These are phyloP conservation scores for Netelia virgata DNA, from an alignment of 2,888 invertebrate genomes.

Conservation along the genomic window DNA sequence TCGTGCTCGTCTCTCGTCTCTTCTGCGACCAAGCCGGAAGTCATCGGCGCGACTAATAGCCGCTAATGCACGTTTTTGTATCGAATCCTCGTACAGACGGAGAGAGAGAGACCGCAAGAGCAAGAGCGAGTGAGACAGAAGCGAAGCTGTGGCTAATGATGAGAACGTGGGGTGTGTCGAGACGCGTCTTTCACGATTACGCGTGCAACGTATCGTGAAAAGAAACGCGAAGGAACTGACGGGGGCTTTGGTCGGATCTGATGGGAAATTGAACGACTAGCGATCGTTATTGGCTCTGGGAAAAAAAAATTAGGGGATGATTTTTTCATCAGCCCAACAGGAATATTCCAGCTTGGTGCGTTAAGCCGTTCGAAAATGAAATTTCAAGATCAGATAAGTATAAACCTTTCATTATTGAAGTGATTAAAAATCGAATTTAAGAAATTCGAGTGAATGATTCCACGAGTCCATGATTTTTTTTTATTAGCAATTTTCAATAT, in stretches of 20 bases:
- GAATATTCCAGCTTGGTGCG: too few relatives aligned
- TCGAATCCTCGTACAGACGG: constrained; percentile 51
- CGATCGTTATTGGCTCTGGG: not conserved
- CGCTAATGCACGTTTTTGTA: constrained; percentile 66
- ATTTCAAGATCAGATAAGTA: too few relatives aligned
- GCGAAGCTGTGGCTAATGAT: constrained; percentile 49
- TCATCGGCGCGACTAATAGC: constrained; percentile 69
- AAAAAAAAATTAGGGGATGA: not conserved
- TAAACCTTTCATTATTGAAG: too few relatives aligned
- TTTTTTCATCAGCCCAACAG: too few relatives aligned
- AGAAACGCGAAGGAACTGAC: constrained; percentile 38
- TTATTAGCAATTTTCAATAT: not conserved
- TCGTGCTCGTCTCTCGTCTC: constrained; percentile 36
- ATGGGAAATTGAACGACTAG: constrained; percentile 32
- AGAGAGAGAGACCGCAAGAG: constrained; percentile 43
- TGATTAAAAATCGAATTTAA: too few relatives aligned
- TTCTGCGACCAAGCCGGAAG: constrained; percentile 51
- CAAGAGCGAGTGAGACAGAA: constrained; percentile 33
- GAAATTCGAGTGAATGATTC: too few relatives aligned
- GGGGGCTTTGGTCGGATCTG: constrained; percentile 47
- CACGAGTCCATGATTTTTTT: not conserved
- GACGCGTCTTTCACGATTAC: constrained; percentile 65
- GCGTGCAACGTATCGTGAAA: constrained; percentile 58
- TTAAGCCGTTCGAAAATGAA: too few relatives aligned
- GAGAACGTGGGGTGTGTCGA: constrained; percentile 44